These are phyloP conservation scores for Nesidiocoris tenuis DNA, from an alignment of 2,888 invertebrate species.

Conservation along the genomic window DNA sequence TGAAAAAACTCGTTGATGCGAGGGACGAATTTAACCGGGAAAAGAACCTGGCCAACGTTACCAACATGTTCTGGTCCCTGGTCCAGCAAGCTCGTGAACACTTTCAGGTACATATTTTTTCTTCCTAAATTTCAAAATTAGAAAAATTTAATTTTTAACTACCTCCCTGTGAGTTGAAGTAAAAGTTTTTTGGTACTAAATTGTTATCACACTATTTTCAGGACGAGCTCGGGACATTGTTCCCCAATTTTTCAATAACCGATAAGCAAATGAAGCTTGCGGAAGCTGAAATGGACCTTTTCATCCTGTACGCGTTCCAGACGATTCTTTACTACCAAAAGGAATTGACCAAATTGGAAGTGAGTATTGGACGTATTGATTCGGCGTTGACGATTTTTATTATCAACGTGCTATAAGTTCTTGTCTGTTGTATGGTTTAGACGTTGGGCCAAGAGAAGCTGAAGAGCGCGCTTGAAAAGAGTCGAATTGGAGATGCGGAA, in stretches of 20 bases:
- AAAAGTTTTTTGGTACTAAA: too few relatives aligned
- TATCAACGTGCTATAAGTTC: too few relatives aligned
- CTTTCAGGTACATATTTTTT: constrained; percentile 53
- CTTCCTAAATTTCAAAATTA: too few relatives aligned
- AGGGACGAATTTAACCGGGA: constrained; percentile 63
- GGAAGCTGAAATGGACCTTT: constrained; percentile 71
- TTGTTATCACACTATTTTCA: too few relatives aligned
- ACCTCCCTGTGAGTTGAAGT: too few relatives aligned
- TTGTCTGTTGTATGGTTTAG: constrained; percentile 54
- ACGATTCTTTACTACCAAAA: constrained; percentile 75
- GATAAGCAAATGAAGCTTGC: constrained; percentile 64
- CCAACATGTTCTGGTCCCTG: constrained; percentile 80
- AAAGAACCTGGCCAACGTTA: constrained; percentile 61
- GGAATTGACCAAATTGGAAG: constrained; percentile 71
- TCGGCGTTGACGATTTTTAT: too few relatives aligned
- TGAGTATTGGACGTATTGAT: too few relatives aligned
- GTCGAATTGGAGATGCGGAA: constrained; percentile 61
- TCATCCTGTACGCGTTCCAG: constrained; percentile 75
- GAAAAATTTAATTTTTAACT: too few relatives aligned
- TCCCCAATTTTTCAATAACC: constrained; percentile 69
- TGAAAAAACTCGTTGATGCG: constrained; percentile 60
- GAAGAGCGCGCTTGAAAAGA: constrained; percentile 64
- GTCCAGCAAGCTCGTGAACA: constrained; percentile 61
- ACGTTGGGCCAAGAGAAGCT: constrained; percentile 64
- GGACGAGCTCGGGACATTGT: constrained; percentile 68